Conservation (phyloP, 1,140 invertebrate genomes). For the Eurytemora carolleeae region DNA sequence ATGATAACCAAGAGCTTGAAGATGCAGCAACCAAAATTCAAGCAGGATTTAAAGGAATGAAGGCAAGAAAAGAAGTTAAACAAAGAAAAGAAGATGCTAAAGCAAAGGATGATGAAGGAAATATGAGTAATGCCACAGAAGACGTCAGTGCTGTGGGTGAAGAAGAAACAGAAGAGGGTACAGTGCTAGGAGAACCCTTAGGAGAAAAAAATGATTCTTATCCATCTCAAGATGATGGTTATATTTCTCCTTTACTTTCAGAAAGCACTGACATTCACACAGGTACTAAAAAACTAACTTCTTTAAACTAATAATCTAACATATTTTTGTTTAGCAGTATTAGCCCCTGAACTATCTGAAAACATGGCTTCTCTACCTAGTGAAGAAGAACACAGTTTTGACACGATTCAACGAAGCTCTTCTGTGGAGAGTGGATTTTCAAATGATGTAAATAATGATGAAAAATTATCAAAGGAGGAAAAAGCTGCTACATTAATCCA, state of each 20-base stretch:
- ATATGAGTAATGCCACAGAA: background rate
- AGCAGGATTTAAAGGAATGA: conserved; percentile 38
- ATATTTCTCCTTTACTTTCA: too few relatives aligned
- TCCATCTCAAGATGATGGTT: too few relatives aligned
- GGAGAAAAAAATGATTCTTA: background rate
- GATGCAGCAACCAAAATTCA: conserved; percentile 45
- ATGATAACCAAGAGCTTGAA: conserved; percentile 31
- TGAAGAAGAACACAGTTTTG: too few relatives aligned
- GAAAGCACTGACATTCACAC: too few relatives aligned
- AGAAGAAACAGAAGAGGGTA: background rate
- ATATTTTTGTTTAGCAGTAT: too few relatives aligned
- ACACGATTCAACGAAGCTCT: too few relatives aligned
- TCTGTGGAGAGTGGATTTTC: too few relatives aligned
- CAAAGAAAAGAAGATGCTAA: background rate
- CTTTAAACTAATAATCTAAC: too few relatives aligned
- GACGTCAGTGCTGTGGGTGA: background rate
- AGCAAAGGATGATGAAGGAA: background rate
- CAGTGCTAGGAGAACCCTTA: background rate
- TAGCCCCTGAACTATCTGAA: too few relatives aligned
- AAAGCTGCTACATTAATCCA: background rate
- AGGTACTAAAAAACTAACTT: too few relatives aligned
- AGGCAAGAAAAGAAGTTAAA: conserved; percentile 10
- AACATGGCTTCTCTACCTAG: too few relatives aligned
- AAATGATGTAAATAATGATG: too few relatives aligned
- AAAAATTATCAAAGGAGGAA: background rate